A percentile compares a stretch with the other conserved stretches of the same genome.
These are phyloP conservation scores for Caenorhabditis sp. DNA, from an alignment of 2,888 invertebrate genomes.

Conservation along the genomic window DNA sequence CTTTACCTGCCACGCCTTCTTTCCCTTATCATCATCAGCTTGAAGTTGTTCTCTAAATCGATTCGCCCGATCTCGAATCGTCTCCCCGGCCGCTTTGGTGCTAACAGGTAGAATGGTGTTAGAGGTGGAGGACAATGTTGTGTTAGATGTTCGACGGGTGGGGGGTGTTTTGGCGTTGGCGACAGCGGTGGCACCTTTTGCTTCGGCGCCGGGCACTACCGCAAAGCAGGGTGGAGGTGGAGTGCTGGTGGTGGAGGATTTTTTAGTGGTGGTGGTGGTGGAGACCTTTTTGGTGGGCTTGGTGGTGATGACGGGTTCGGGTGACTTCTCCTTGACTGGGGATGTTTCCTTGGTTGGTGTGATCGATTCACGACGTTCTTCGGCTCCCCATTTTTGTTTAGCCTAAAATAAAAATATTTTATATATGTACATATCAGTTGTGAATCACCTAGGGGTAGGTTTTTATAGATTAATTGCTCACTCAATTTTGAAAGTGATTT, in stretches of 20 bases:
- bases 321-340: conserved; percentile 21
- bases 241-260: background rate
- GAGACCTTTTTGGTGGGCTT: conserved; percentile 20
- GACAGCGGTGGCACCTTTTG: conserved; percentile 43
- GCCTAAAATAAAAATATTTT: conserved; percentile 22
- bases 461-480: too few relatives aligned
- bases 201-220: conserved; percentile 33
- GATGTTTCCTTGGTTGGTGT: conserved; percentile 22
- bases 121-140: conserved; percentile 17
- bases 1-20: conserved; percentile 40
- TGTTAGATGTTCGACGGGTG: background rate
- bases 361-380: background rate
- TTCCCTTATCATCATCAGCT: conserved; percentile 41
- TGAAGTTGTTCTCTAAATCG: conserved; percentile 28
- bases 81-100: conserved; percentile 13
- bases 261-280: background rate
- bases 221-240: conserved; percentile 33
- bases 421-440: background rate
- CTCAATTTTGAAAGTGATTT: too few relatives aligned
- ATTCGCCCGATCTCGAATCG: conserved; percentile 34
- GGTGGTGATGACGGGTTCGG: background rate
- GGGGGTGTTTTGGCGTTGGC: conserved; percentile 29
- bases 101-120: conserved; percentile 9
- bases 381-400: conserved; percentile 42
- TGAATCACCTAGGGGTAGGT: background rate